Evolutionary conservation across 2,797 vertebrate genomes (phyloP), one percentile per base, ranked within the genome.

Genomic region (Enteromius mattozi): DNA sequence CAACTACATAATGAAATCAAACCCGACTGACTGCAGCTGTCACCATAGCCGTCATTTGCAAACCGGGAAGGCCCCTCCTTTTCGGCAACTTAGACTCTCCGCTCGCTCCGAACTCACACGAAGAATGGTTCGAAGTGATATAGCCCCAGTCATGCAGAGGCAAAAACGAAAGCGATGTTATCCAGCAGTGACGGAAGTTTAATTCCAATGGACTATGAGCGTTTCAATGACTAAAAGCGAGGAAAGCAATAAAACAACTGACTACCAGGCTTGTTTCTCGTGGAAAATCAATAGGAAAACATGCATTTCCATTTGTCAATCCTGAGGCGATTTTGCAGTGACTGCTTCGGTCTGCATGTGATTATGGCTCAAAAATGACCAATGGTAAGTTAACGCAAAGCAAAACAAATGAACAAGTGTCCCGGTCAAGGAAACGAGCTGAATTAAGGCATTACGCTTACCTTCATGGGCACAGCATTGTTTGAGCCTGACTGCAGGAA

Each of bases 351-450:
- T 78, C 74, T 85, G 85, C 85, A 83, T 82, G 89, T 83, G 92
- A 94, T 83, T 27, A 93, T 94, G 92, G 92, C 86, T 91, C 86
- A 93, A 92, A 92, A 94, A 95, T 95, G 94, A 95, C 93, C 91
- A 93, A 95, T 95, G 95, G 95, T 95, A 78, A 94, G 94, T 78
- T 19, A 0, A 30, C 6, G 37, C 19, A 30, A 30, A 68, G 21
- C 35, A 30, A 54, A 65, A 35, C 1, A 33, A 6, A 2, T 13
- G 30, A n/a, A 2, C 10, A 35, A 40, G 30, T n/a, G 16, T 65
- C 37, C 24, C 16, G 6, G 24, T 47, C 17, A 17, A 56, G 7
- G 14, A 42, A 27, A 27, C 6, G 35, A 40, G 54, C n/a, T 5
- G 14, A 56, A 66, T 47, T 0, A 80, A 35, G 2, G 40, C 59